Conservation (phyloP, 2,797 vertebrate genomes). For the Peromyscus attwateri region DNA sequence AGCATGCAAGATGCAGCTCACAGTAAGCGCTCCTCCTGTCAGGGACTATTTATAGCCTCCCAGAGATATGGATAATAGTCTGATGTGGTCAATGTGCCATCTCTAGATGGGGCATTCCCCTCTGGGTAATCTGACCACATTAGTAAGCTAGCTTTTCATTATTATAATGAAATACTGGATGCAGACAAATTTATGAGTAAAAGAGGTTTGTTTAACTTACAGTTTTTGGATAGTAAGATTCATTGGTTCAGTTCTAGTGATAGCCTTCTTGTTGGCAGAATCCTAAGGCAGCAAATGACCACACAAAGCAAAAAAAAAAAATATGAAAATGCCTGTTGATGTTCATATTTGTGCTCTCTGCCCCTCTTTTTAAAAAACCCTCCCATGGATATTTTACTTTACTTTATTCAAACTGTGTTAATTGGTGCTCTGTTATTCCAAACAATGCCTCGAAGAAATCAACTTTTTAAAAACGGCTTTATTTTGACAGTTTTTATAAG, state of each 20-base stretch:
- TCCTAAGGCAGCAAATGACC: background rate
- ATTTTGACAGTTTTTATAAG: background rate
- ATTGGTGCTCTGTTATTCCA: background rate
- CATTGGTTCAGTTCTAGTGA: background rate
- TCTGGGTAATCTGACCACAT: background rate
- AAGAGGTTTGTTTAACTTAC: background rate
- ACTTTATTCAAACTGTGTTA: background rate
- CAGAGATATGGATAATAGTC: background rate
- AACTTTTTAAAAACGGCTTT: background rate
- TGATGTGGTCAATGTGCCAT: background rate
- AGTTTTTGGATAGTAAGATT: background rate
- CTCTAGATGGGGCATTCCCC: background rate
- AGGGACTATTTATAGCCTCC: background rate
- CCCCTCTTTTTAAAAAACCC: background rate
- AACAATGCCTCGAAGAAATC: background rate
- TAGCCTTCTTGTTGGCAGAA: background rate
- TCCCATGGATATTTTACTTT: background rate
- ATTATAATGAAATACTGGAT: background rate
- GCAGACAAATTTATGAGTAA: background rate
- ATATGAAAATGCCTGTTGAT: background rate
- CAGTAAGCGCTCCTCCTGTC: background rate
- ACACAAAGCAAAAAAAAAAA: background rate
- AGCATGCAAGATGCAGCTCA: background rate
- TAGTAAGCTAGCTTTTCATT: slow-evolving; percentile 12
- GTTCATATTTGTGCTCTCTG: background rate